Conservation (phyloP, 2,888 invertebrate genomes). For the Macrophya annulata region DNA sequence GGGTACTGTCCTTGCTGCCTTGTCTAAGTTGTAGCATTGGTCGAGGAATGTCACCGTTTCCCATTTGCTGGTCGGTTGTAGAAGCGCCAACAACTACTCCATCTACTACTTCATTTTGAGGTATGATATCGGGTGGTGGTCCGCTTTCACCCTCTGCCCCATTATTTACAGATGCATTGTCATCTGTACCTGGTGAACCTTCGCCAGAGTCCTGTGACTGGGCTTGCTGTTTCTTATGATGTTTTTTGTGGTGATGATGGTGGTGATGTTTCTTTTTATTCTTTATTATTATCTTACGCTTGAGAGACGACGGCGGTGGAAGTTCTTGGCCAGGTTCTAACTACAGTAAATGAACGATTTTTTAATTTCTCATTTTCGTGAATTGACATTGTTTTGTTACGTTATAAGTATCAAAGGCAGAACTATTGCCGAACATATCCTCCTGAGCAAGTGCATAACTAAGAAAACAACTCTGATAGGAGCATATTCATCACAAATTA, state of each 20-base stretch:
- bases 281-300: conserved; percentile 97
- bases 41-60: conserved; percentile 85
- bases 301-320: conserved; percentile 92
- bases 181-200: conserved; percentile 79
- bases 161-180: conserved; percentile 75
- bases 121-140: conserved; percentile 74
- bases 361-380: neutral
- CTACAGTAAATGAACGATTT: conserved; percentile 71
- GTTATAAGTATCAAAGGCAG: too few species aligned
- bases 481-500: neutral
- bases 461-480: neutral
- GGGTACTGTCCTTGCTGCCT: conserved; percentile 91
- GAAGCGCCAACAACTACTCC: conserved; percentile 63
- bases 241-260: conserved; percentile 87
- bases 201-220: conserved; percentile 74
- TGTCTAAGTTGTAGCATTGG: conserved; percentile 85
- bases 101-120: conserved; percentile 72
- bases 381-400: too few species aligned
- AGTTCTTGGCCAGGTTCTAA: conserved; percentile 87
- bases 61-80: conserved; percentile 73
- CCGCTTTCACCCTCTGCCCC: conserved; percentile 75
- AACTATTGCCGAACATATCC: neutral
- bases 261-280: conserved; percentile 97
- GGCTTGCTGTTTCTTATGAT: conserved; percentile 80
- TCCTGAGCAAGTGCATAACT: neutral